These are phyloP conservation scores for Eulemur albifrons DNA, from an alignment of 2,797 vertebrate genomes.

Conservation along the genomic window DNA sequence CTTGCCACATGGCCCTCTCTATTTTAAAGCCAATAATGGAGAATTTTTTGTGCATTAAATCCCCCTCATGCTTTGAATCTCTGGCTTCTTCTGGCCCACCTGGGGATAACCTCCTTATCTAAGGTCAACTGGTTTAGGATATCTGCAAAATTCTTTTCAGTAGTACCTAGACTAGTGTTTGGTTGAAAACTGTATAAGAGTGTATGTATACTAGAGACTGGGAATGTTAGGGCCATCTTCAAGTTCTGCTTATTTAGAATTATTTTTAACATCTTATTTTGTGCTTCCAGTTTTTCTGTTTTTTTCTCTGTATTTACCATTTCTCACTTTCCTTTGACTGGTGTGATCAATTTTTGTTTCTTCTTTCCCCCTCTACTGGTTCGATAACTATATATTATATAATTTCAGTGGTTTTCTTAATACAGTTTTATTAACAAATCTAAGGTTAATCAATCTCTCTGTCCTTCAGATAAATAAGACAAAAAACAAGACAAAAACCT, in stretches of 20 bases:
- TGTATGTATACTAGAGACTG: neutral
- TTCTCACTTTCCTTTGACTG: neutral
- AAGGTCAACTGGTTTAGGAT: neutral
- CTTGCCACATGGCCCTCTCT: neutral
- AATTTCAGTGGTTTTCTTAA: constrained; percentile 24
- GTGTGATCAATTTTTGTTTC: neutral
- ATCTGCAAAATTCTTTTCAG: neutral
- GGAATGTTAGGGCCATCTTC: neutral
- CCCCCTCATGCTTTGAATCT: neutral
- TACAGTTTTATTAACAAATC: neutral
- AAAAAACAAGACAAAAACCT: neutral
- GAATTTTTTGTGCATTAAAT: neutral
- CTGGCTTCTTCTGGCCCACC: neutral
- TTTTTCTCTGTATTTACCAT: neutral
- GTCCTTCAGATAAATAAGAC: neutral
- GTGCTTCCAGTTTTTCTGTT: neutral
- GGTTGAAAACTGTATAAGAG: neutral
- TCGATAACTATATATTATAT: neutral
- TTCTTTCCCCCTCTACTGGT: neutral
- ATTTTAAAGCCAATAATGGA: neutral
- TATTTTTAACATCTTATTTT: constrained; percentile 13
- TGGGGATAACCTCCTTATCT: neutral
- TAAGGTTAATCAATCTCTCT: neutral
- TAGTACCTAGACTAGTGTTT: neutral
- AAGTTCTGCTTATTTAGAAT: constrained; percentile 14